Evolutionary conservation across 2,888 invertebrate genomes (phyloP).

Genomic region (Operophtera brumata): DNA sequence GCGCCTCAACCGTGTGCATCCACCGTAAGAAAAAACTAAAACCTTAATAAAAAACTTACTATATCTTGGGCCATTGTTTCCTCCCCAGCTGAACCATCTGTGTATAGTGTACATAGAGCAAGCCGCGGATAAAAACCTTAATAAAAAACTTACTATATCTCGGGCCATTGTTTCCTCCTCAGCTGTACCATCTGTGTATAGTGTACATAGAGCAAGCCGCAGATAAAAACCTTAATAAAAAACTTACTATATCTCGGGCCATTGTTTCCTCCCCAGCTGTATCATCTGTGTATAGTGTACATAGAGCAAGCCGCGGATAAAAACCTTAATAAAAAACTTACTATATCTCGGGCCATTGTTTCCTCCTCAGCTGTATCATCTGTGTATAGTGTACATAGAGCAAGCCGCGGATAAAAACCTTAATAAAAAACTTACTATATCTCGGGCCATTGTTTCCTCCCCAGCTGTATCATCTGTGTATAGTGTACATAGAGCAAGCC

Average conservation of each 20-base stretch:
- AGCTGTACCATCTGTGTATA: conserved; percentile 90
- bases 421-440: too few relatives aligned
- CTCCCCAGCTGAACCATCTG: conserved; percentile 86
- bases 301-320: conserved; percentile 83
- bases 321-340: too few relatives aligned
- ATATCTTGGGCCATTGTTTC: too few relatives aligned
- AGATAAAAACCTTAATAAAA: too few relatives aligned
- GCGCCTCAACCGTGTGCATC: too few relatives aligned
- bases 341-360: too few relatives aligned
- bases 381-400: conserved; percentile 85
- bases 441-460: too few relatives aligned
- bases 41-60: too few relatives aligned
- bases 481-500: conserved; percentile 82
- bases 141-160: too few relatives aligned
- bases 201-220: conserved; percentile 83
- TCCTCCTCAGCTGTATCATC: conserved; percentile 86
- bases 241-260: too few relatives aligned
- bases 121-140: conserved; percentile 88
- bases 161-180: too few relatives aligned
- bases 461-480: conserved; percentile 88
- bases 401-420: conserved; percentile 86
- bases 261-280: conserved; percentile 84
- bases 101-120: conserved; percentile 84
- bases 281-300: conserved; percentile 88
- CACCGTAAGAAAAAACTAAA: too few relatives aligned